Evolutionary conservation across 2,888 invertebrate species (phyloP).

Genomic region (Leptinotarsa peninsularis): DNA sequence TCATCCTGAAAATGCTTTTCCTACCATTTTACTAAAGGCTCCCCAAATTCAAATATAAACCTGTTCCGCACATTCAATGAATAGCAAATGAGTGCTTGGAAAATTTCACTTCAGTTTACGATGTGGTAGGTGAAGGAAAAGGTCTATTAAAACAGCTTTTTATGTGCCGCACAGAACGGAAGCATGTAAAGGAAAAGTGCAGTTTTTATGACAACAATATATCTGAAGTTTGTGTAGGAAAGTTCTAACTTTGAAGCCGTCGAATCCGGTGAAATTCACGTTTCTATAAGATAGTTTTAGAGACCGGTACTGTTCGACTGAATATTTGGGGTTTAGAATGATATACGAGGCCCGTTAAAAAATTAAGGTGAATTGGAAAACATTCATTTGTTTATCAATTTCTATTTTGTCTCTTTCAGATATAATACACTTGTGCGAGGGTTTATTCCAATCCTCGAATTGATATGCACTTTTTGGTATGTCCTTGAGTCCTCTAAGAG

Average conservation of each 20-base stretch:
- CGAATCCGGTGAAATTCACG: neutral
- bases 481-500: no score
- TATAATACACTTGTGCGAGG: no score
- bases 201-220: neutral
- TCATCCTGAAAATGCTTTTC: conserved; percentile 33
- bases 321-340: no score
- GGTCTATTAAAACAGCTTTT: conserved; percentile 14
- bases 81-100: conserved; percentile 39
- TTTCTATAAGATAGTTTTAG: no score
- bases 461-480: no score
- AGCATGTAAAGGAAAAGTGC: neutral
- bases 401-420: no score
- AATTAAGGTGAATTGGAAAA: no score
- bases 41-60: conserved; percentile 35
- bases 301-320: no score
- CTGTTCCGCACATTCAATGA: conserved; percentile 38
- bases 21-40: conserved; percentile 28
- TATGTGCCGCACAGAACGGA: neutral
- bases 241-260: neutral
- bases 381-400: no score
- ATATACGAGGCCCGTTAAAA: no score
- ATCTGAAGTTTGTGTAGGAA: neutral
- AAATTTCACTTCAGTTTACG: conserved; percentile 25
- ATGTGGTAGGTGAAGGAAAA: conserved; percentile 18
- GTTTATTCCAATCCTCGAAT: no score